Percentiles rank a stretch among this genome's conserved stretches.
phyloP scores from a whole-genome alignment of 2,797 vertebrate genomes.

The Alosa sapidissima region DNA sequence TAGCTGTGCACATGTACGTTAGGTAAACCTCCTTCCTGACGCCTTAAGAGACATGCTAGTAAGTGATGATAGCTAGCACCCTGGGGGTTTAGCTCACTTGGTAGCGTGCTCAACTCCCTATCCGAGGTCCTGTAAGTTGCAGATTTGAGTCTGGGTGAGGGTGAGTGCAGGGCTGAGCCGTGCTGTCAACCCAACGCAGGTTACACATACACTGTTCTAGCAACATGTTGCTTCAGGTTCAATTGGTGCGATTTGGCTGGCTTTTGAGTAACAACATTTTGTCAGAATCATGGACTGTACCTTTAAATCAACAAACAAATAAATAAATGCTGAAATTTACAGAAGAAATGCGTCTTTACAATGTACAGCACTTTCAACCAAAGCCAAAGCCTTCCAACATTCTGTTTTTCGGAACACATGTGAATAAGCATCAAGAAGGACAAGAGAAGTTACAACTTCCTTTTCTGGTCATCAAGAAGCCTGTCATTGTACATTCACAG shows the following conservation, averaged over 20 bases:
- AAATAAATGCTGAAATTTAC: background rate
- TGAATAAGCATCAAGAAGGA: background rate
- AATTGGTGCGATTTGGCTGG: too few species aligned
- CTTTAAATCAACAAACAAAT: background rate
- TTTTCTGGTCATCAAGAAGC: background rate
- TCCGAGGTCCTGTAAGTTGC: too few species aligned
- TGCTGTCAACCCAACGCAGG: too few species aligned
- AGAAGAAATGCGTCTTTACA: background rate
- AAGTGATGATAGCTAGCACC: too few species aligned
- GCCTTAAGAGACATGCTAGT: too few species aligned
- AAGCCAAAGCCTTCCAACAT: background rate
- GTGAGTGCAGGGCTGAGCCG: too few species aligned
- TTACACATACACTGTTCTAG: too few species aligned
- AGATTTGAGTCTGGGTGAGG: too few species aligned
- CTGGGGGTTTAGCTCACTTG: too few species aligned
- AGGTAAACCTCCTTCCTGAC: too few species aligned
- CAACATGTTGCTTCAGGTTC: too few species aligned
- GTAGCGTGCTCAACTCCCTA: too few species aligned
- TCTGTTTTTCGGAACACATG: background rate
- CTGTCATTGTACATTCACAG: background rate
- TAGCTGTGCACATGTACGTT: background rate
- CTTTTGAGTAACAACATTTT: background rate
- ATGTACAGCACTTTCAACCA: background rate
- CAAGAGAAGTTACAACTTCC: background rate
- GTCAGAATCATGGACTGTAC: background rate